These are phyloP conservation scores for Mylabris phalerata DNA, from an alignment of 1,140 invertebrate genomes.

Conservation along the genomic window DNA sequence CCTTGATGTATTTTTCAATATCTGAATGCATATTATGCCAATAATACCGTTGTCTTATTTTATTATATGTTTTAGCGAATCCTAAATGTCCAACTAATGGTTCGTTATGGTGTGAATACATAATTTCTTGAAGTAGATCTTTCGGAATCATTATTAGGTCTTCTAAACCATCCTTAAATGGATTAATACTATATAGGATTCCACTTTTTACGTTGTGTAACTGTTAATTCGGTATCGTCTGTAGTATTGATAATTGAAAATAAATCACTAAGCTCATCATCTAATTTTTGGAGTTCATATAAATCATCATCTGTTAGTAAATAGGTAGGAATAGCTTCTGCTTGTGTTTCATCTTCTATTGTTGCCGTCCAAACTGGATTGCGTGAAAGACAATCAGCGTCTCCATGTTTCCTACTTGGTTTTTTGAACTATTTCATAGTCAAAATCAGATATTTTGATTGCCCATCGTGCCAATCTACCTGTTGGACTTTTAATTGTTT, in stretches of 20 bases:
- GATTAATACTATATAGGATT: conserved; percentile 14
- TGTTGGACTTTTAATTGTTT: too few species aligned
- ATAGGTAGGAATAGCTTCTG: conserved; percentile 42
- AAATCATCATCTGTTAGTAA: conserved; percentile 29
- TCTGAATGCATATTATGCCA: conserved; percentile 23
- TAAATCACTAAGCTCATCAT: background rate
- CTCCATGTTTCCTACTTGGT: too few species aligned
- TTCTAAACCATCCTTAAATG: background rate
- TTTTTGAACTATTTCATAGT: too few species aligned
- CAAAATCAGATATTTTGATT: too few species aligned
- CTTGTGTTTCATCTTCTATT: conserved; percentile 42
- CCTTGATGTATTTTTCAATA: conserved; percentile 1
- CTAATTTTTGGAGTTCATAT: background rate
- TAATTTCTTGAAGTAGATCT: conserved; percentile 13
- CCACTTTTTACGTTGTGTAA: background rate
- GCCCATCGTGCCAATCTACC: too few species aligned
- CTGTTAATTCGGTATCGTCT: background rate
- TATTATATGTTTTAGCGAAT: conserved; percentile 20
- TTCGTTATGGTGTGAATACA: conserved; percentile 12
- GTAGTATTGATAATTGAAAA: conserved; percentile 26
- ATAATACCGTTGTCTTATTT: conserved; percentile 18
- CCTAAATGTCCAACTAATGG: conserved; percentile 20
- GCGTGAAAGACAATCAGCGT: too few species aligned
- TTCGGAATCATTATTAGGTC: conserved; percentile 19
- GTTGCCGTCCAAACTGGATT: conserved; percentile 17